Percentiles rank a stretch among this genome's conserved stretches.
Evolutionary conservation across 1,140 invertebrate genomes (phyloP).

Genomic region (Colletes latitarsis): DNA sequence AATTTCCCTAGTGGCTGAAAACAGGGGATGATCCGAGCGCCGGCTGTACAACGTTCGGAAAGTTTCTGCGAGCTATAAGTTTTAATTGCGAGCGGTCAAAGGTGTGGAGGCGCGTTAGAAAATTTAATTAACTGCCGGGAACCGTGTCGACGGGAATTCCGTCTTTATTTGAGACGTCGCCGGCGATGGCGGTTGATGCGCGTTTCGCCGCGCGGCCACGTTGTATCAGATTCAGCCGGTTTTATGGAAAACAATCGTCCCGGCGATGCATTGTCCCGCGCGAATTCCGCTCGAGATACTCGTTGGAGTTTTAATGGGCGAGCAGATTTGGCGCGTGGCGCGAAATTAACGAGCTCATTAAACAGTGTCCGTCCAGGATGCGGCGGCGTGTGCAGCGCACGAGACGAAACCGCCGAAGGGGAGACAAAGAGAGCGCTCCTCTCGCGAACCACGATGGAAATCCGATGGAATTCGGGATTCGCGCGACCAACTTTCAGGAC

Average conservation of each 20-base stretch:
- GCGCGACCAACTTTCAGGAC: neutral
- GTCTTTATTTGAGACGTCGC: slow-evolving; percentile 1
- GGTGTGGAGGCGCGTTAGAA: slow-evolving; percentile 31
- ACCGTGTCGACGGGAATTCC: slow-evolving; percentile 14
- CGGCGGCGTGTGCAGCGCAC: neutral
- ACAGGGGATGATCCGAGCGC: slow-evolving; percentile 7
- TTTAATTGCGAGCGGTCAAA: slow-evolving; percentile 53
- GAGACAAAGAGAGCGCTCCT: neutral
- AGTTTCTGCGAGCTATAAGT: slow-evolving; percentile 40
- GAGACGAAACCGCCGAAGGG: too few species aligned
- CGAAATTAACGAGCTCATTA: slow-evolving; percentile 48
- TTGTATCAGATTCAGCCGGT: slow-evolving; percentile 21
- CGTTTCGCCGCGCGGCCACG: neutral
- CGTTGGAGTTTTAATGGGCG: slow-evolving; percentile 37
- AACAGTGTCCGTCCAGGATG: slow-evolving; percentile 7
- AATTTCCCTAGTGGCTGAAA: slow-evolving; percentile 26
- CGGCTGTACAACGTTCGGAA: neutral
- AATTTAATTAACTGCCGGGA: slow-evolving; percentile 49
- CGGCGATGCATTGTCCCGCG: slow-evolving; percentile 11
- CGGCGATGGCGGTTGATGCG: too few species aligned
- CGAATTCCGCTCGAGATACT: slow-evolving; percentile 43
- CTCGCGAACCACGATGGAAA: neutral
- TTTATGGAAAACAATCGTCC: slow-evolving; percentile 44
- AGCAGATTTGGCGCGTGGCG: slow-evolving; percentile 26
- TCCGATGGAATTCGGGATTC: neutral